A percentile compares a stretch with the other conserved stretches of the same genome.
phyloP scores from a whole-genome alignment of 2,888 invertebrate genomes.

The Lycia hirtaria region DNA sequence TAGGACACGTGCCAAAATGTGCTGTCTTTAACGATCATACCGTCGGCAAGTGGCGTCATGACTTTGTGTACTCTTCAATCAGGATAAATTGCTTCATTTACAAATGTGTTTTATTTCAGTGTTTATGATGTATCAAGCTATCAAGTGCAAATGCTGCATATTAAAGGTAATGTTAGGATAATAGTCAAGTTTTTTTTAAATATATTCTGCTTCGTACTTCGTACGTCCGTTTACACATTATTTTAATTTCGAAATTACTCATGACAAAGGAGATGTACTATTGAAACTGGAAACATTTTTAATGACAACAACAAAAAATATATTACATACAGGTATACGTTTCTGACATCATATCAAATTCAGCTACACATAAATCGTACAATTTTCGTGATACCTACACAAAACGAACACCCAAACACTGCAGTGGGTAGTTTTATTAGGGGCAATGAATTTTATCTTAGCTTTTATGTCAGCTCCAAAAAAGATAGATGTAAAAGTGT shows the following conservation, averaged over 20 bases:
- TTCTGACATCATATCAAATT: conserved; percentile 20
- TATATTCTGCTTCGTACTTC: no score
- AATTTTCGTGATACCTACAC: conserved; percentile 31
- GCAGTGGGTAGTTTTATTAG: conserved; percentile 58
- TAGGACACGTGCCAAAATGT: conserved; percentile 83
- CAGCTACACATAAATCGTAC: conserved; percentile 21
- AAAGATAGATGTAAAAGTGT: conserved; percentile 85
- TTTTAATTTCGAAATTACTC: not conserved
- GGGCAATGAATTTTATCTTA: conserved; percentile 73
- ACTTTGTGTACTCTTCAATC: conserved; percentile 59
- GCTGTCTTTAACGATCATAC: conserved; percentile 67
- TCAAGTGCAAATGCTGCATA: not conserved
- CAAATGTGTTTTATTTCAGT: conserved; percentile 37
- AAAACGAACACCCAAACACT: conserved; percentile 18
- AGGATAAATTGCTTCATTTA: conserved; percentile 45
- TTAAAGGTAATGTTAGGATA: not conserved
- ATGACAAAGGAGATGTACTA: not conserved
- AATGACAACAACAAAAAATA: not conserved
- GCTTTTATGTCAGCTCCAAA: conserved; percentile 81
- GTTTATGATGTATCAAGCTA: conserved; percentile 11
- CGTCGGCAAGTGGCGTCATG: conserved; percentile 38
- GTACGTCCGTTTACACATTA: no score
- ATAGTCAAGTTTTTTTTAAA: not conserved
- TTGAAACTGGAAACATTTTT: not conserved
- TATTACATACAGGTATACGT: not conserved